Evolutionary conservation across 2,888 invertebrate genomes (phyloP).

Genomic region (Heliconius hortense): DNA sequence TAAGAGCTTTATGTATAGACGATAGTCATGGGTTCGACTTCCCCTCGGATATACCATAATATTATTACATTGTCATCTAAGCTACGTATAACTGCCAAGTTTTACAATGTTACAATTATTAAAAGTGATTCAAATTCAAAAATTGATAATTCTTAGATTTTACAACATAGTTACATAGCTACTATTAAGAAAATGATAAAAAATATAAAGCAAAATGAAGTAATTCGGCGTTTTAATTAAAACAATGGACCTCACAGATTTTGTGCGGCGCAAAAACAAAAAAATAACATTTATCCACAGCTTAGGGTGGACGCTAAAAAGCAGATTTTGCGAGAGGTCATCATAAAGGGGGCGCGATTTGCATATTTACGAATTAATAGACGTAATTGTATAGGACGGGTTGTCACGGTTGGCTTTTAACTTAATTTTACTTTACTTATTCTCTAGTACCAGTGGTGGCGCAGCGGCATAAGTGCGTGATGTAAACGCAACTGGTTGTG

Average conservation of each 20-base stretch:
- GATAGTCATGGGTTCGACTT: too few species aligned
- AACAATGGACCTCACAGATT: neutral
- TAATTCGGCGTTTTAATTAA: slow-evolving; percentile 12
- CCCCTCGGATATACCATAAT: too few species aligned
- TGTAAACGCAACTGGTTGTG: too few species aligned
- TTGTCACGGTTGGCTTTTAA: neutral
- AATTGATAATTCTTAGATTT: neutral
- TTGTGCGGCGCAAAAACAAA: slow-evolving; percentile 7
- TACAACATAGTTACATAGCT: neutral
- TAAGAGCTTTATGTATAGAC: too few species aligned
- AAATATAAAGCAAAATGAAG: neutral
- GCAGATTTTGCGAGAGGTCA: slow-evolving; percentile 26
- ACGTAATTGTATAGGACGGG: slow-evolving; percentile 28
- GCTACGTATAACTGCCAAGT: too few species aligned
- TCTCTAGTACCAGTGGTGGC: too few species aligned
- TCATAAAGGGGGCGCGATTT: slow-evolving; percentile 41
- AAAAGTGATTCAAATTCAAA: too few species aligned
- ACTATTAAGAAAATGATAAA: neutral
- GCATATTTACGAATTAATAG: slow-evolving; percentile 44
- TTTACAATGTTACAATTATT: too few species aligned
- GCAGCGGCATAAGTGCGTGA: too few species aligned
- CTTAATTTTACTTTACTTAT: neutral
- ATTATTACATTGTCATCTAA: too few species aligned
- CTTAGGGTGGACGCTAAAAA: slow-evolving; percentile 29
- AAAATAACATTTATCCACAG: slow-evolving; percentile 24